phyloP scores from a whole-genome alignment of 1,140 invertebrate genomes.

The Musca domestica region DNA sequence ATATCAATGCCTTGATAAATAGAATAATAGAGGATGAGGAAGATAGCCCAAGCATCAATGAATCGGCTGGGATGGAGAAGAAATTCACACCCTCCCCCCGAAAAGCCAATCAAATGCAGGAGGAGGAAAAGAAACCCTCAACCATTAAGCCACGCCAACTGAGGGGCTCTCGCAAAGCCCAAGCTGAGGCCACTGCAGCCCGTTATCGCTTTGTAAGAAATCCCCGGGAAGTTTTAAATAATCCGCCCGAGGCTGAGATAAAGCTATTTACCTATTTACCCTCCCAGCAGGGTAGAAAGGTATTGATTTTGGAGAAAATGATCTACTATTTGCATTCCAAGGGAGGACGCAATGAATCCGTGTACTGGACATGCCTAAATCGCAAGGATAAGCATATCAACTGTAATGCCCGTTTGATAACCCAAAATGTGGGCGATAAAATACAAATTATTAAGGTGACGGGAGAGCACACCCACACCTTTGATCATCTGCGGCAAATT shows the following conservation, averaged over 20 bases:
- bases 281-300: slow-evolving; percentile 44
- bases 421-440: slow-evolving; percentile 33
- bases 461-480: slow-evolving; percentile 38
- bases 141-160: no score
- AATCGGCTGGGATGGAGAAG: no score
- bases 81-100: no score
- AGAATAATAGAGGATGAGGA: no score
- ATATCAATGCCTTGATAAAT: no score
- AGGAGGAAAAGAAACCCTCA: no score
- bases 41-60: no score
- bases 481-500: slow-evolving; percentile 23
- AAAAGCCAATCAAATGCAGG: no score
- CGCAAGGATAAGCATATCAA: slow-evolving; percentile 38
- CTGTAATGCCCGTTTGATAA: slow-evolving; percentile 42
- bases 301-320: slow-evolving; percentile 39
- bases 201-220: not conserved
- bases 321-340: slow-evolving; percentile 42
- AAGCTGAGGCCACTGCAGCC: not conserved
- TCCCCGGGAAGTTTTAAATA: not conserved
- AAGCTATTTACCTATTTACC: slow-evolving; percentile 46
- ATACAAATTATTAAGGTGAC: slow-evolving; percentile 37
- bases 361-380: slow-evolving; percentile 46
- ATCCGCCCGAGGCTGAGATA: slow-evolving; percentile 14
- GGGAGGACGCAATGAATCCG: slow-evolving; percentile 39
- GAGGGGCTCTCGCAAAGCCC: no score